phyloP scores from a whole-genome alignment of 2,888 invertebrate genomes.

The Oxyteleia sp. region DNA sequence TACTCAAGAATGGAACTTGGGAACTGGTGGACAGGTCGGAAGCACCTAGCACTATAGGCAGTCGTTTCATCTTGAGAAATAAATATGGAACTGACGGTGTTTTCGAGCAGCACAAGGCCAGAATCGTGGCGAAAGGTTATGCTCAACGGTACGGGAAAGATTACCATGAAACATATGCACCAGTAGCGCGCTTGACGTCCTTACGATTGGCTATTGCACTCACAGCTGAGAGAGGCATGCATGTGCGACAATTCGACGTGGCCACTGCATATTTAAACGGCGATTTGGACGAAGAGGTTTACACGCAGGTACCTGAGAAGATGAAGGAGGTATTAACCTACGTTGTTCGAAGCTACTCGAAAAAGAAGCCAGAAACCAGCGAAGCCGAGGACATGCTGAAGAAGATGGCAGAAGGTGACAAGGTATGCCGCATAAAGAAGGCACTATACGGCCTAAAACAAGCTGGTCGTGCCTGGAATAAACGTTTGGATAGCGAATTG shows the following conservation, averaged over 20 bases:
- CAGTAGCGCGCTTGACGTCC: conserved; percentile 27
- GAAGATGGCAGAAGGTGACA: neutral
- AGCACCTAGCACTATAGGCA: conserved; percentile 5
- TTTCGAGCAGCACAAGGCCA: conserved; percentile 8
- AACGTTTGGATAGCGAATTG: conserved; percentile 26
- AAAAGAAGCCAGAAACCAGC: too few species aligned
- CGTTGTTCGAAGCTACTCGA: too few species aligned
- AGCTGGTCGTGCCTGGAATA: conserved; percentile 28
- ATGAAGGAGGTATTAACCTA: too few species aligned
- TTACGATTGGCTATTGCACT: conserved; percentile 4
- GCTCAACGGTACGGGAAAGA: conserved; percentile 18
- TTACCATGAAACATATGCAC: conserved; percentile 27
- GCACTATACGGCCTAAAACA: conserved; percentile 7
- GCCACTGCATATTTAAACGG: too few species aligned
- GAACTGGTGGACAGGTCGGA: conserved; percentile 16
- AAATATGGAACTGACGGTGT: too few species aligned
- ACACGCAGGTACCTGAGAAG: too few species aligned
- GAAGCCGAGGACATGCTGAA: neutral
- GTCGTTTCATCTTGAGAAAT: conserved; percentile 16
- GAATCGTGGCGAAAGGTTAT: neutral
- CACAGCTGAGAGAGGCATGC: conserved; percentile 10
- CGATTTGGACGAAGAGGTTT: too few species aligned
- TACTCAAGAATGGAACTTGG: conserved; percentile 21
- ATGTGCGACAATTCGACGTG: neutral
- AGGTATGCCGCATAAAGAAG: conserved; percentile 16